A percentile compares a stretch with the other conserved stretches of the same genome.
phyloP scores from a whole-genome alignment of 1,140 invertebrate genomes.

The Drosophila miranda region DNA sequence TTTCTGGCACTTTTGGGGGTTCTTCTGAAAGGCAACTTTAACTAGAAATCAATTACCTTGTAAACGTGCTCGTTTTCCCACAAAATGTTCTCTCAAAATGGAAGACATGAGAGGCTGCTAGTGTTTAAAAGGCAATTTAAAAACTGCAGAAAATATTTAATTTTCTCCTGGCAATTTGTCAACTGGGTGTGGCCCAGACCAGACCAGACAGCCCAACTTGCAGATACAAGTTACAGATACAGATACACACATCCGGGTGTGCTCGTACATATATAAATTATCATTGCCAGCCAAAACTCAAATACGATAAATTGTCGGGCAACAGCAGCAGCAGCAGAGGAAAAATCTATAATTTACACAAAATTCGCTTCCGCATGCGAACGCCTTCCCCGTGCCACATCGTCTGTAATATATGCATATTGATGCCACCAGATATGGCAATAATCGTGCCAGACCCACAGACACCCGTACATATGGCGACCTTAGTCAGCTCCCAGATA shows the following conservation, averaged over 20 bases:
- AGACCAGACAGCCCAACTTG: conserved; percentile 12
- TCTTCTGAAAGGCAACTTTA: too few species aligned
- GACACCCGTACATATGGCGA: conserved; percentile 12
- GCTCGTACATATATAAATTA: conserved; percentile 59
- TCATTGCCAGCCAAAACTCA: conserved; percentile 74
- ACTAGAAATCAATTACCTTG: too few species aligned
- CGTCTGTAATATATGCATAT: conserved; percentile 54
- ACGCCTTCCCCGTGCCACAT: conserved; percentile 38
- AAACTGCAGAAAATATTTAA: conserved; percentile 40
- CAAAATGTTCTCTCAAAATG: background rate
- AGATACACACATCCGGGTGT: conserved; percentile 1
- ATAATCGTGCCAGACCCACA: conserved; percentile 47
- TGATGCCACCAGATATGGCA: conserved; percentile 61
- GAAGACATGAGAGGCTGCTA: conserved; percentile 10
- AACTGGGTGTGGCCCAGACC: conserved; percentile 56
- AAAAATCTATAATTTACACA: conserved; percentile 79
- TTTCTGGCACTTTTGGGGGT: background rate
- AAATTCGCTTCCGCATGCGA: conserved; percentile 72
- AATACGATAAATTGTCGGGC: conserved; percentile 74
- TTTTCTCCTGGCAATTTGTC: conserved; percentile 69
- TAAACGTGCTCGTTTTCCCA: background rate
- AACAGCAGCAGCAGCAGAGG: conserved; percentile 31
- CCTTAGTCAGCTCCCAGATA: conserved; percentile 46
- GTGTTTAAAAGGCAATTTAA: conserved; percentile 32
- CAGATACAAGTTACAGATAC: conserved; percentile 8